Base-by-base conservation (phyloP, 2,113 vertebrate species). In the Emberiza fucata region DNA sequence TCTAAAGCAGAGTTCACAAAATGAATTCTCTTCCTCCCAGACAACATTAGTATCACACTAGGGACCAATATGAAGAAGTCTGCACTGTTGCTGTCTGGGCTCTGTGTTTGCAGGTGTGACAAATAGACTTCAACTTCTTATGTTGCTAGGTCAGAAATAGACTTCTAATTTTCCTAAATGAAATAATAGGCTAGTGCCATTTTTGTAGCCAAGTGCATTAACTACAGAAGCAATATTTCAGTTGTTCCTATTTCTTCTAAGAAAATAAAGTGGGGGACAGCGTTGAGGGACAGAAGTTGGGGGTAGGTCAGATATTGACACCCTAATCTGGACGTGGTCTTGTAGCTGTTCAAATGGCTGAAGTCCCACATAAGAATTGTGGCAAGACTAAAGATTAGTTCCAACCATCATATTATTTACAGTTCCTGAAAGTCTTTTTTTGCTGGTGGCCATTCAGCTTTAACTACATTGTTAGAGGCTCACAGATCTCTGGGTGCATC, bases 121-220 rank as follows among this genome's bases (percentile, higher is more conserved):
- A 97, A 94, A 97, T 45, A 82, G 50, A 80, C 66, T 85, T 77
- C 87, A 94, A 90, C 96, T 95, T 95, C 87, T 94, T 77, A 88
- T 39, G 59, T 65, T 91, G 61, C 66, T 61, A 31, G 76, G 54
- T 92, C 85, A 93, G 76, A 95, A 92, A 92, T 10, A 92, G 65
- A 45, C 77, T 70, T 77, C 82, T 90, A 54, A 89, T 94, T 96
- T 94, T 92, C 63, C 59, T 94, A 86, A 96, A 96, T 94, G 92
- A 94, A 96, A 95, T 96, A 90, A 89, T 15, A 73, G 44, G 44
- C 14, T 70, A 59, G 54, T 75, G 23, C 39, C 48, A 61, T 71
- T 81, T 91, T 76, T 90, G 63, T 63, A 89, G 63, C 76, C 63
- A 93, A 57, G 39, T 65, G 51, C 20, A 48, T 60, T 94, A 89